Conservation (phyloP, 2,113 vertebrate genomes). For the Stegastes partitus region DNA sequence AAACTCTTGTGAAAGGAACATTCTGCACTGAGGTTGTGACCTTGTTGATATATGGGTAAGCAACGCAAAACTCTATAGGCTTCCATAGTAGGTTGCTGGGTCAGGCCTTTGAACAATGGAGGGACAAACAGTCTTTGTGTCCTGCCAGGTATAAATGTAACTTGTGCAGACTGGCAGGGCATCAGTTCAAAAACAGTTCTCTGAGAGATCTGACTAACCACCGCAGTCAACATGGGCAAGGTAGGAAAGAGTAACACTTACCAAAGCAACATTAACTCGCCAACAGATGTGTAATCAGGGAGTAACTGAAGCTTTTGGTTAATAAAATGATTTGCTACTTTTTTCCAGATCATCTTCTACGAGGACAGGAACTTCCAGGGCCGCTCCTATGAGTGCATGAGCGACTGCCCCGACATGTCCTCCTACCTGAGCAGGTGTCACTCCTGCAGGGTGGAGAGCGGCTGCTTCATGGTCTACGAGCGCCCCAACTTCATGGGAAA, state of each 20-base stretch:
- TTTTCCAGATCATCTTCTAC: conserved; percentile 77
- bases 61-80: conserved; percentile 66
- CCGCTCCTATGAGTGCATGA: conserved; percentile 80
- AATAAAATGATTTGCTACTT: background rate
- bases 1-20: conserved; percentile 43
- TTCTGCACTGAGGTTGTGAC: conserved; percentile 49
- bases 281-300: background rate
- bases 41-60: conserved; percentile 49
- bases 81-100: conserved; percentile 65
- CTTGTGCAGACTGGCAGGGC: conserved; percentile 49
- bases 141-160: conserved; percentile 75
- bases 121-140: conserved; percentile 63
- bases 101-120: conserved; percentile 77
- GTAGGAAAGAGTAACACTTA: conserved; percentile 25
- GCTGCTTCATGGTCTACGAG: conserved; percentile 83
- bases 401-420: conserved; percentile 79
- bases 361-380: conserved; percentile 85
- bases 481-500: conserved; percentile 79
- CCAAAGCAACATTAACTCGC: background rate
- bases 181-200: conserved; percentile 69
- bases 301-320: background rate
- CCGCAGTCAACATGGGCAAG: conserved; percentile 69
- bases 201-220: conserved; percentile 49
- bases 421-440: conserved; percentile 78
- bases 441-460: conserved; percentile 75